phyloP scores from a whole-genome alignment of 1,140 invertebrate genomes.

The Nixonia krombeini region DNA sequence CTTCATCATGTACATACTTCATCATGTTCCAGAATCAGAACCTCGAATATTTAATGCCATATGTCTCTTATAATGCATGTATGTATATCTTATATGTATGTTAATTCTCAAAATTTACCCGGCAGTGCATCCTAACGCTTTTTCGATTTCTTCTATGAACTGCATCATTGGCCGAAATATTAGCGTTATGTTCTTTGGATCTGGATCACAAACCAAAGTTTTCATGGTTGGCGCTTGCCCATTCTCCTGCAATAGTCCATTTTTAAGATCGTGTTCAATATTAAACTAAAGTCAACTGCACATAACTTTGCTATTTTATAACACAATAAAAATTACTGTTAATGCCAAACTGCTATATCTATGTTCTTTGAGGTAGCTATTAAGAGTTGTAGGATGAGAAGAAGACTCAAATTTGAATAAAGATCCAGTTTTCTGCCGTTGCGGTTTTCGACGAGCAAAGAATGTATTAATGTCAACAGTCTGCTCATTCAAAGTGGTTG shows the following conservation, averaged over 20 bases:
- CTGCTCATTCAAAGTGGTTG: conserved; percentile 74
- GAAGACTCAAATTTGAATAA: conserved; percentile 88
- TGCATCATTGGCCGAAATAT: conserved; percentile 82
- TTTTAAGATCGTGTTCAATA: too few relatives aligned
- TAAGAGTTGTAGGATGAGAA: conserved; percentile 80
- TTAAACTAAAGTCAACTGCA: too few relatives aligned
- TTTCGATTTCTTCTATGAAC: conserved; percentile 85
- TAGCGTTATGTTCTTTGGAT: conserved; percentile 82
- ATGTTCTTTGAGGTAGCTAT: conserved; percentile 77
- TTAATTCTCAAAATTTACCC: conserved; percentile 73
- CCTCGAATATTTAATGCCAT: too few relatives aligned
- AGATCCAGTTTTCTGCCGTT: conserved; percentile 75
- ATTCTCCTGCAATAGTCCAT: too few relatives aligned
- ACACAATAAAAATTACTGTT: conserved; percentile 44
- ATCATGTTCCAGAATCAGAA: too few relatives aligned
- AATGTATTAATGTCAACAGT: conserved; percentile 76
- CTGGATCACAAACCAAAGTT: conserved; percentile 79
- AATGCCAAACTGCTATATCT: conserved; percentile 55
- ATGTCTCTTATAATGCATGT: too few relatives aligned
- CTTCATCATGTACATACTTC: too few relatives aligned
- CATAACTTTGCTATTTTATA: too few relatives aligned
- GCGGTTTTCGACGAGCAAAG: conserved; percentile 78
- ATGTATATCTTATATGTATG: too few relatives aligned
- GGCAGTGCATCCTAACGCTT: conserved; percentile 74
- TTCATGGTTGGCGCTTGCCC: conserved; percentile 64